Conservation (phyloP, 2,113 vertebrate species). For the Bubo scandiacus region DNA sequence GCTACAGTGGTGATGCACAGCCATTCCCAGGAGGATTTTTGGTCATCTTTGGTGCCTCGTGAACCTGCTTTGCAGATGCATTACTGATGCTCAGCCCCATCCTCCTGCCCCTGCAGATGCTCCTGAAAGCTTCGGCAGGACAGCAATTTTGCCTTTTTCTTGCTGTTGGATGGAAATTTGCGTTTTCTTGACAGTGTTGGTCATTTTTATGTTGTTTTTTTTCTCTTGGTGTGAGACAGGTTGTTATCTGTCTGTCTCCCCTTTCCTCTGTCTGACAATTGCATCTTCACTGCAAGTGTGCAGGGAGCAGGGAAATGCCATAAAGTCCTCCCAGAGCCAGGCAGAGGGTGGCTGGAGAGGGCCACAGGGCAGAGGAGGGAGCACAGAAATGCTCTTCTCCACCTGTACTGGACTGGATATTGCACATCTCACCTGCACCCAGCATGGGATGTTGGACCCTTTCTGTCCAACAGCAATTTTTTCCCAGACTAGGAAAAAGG, state of each 20-base stretch:
- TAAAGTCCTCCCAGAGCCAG: background rate
- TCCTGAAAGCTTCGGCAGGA: background rate
- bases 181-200: fast-evolving
- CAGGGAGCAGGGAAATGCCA: background rate
- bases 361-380: background rate
- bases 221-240: background rate
- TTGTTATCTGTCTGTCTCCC: background rate
- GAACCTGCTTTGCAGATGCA: fast-evolving
- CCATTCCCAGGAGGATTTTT: fast-evolving
- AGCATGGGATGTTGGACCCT: background rate
- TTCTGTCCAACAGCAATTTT: background rate
- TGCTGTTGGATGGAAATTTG: background rate
- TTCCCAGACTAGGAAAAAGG: background rate
- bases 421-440: background rate
- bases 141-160: background rate
- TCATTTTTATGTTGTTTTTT: background rate
- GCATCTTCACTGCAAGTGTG: background rate
- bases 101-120: background rate
- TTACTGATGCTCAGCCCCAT: background rate
- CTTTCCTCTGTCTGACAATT: background rate
- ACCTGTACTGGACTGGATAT: background rate
- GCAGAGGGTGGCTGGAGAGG: background rate
- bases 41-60: background rate
- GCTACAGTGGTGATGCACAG: fast-evolving
- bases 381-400: background rate